Conservation (phyloP, 2,113 vertebrate species). For the Prietella phreatophila region DNA sequence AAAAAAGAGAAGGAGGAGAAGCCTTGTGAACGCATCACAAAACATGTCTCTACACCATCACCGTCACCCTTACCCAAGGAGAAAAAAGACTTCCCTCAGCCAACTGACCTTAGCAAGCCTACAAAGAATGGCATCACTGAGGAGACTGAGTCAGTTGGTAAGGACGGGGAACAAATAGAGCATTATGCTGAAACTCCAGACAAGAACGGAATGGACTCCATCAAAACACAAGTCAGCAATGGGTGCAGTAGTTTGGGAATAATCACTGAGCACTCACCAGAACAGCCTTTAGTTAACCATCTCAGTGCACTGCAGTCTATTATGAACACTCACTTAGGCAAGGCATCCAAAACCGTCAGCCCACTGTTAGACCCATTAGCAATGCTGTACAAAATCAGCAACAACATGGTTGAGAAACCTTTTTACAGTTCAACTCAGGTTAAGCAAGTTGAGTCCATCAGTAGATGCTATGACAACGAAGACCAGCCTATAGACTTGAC, state of each 20-base stretch:
- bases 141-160: slow-evolving; percentile 66
- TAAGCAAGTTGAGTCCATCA: slow-evolving; percentile 81
- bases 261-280: slow-evolving; percentile 93
- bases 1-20: slow-evolving; percentile 83
- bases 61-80: slow-evolving; percentile 79
- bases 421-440: slow-evolving; percentile 79
- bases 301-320: slow-evolving; percentile 96
- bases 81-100: slow-evolving; percentile 77
- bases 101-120: slow-evolving; percentile 72
- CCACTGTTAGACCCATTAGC: slow-evolving; percentile 90
- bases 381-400: slow-evolving; percentile 95
- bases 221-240: slow-evolving; percentile 83
- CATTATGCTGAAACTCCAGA: slow-evolving; percentile 70
- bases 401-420: slow-evolving; percentile 95
- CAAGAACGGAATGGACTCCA: slow-evolving; percentile 81
- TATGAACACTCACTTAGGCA: slow-evolving; percentile 98
- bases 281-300: slow-evolving; percentile 91
- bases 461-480: slow-evolving; percentile 83
- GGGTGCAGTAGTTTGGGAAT: slow-evolving; percentile 88
- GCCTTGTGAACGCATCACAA: slow-evolving; percentile 73
- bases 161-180: slow-evolving; percentile 76
- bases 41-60: slow-evolving; percentile 73
- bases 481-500: slow-evolving; percentile 98
- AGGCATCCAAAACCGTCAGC: slow-evolving; percentile 87
- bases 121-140: slow-evolving; percentile 64